phyloP scores from a whole-genome alignment of 2,888 invertebrate species.

The Tachina fera region DNA sequence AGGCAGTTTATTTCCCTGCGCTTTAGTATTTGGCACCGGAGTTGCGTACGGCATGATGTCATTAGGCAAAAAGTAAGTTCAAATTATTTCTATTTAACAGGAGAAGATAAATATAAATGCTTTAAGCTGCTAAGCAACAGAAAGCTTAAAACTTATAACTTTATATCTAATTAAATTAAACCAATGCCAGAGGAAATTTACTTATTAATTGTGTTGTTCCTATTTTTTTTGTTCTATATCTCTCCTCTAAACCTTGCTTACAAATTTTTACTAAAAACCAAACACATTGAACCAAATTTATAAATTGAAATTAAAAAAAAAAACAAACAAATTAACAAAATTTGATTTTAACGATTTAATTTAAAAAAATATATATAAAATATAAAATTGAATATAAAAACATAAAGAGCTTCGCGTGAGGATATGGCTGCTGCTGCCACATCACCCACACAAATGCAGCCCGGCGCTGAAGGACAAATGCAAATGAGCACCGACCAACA shows the following conservation, averaged over 20 bases:
- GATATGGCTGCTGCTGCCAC: constrained; percentile 93
- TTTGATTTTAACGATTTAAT: constrained; percentile 35
- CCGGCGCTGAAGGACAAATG: constrained; percentile 83
- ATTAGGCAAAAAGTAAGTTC: constrained; percentile 95
- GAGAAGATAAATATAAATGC: background rate
- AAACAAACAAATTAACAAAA: constrained; percentile 18
- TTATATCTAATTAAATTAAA: background rate
- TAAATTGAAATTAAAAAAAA: constrained; percentile 64
- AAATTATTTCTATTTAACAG: constrained; percentile 8
- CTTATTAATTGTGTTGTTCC: constrained; percentile 74
- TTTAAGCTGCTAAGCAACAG: constrained; percentile 26
- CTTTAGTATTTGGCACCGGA: constrained; percentile 94
- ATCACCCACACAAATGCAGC: constrained; percentile 86
- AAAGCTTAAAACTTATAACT: constrained; percentile 14
- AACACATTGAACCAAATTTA: constrained; percentile 66
- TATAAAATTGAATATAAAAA: background rate
- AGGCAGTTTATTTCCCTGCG: constrained; percentile 92
- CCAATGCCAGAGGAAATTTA: constrained; percentile 63
- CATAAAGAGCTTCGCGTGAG: constrained; percentile 89
- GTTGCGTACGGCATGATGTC: constrained; percentile 97
- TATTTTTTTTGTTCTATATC: constrained; percentile 72
- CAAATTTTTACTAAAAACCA: constrained; percentile 51
- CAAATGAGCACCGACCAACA: constrained; percentile 85
- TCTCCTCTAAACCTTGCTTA: constrained; percentile 59
- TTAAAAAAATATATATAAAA: background rate